Evolutionary conservation across 2,113 vertebrate species (phyloP), one percentile per base, ranked within the genome.

Genomic region (Pristiophorus japonicus): DNA sequence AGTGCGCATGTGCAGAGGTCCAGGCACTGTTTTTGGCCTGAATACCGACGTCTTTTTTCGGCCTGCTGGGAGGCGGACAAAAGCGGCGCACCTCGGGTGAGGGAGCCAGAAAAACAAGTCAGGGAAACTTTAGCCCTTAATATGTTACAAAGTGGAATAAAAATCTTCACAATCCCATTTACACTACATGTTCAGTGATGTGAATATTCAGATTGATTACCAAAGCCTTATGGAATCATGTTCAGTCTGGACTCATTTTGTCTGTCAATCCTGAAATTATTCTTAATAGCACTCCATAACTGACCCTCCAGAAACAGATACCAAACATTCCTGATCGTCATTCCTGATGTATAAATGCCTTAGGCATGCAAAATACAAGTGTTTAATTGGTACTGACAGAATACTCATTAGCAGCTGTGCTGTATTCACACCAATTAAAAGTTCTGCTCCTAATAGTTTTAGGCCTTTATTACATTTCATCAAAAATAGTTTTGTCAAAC

Each of bases 371-470:
- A 63, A 92, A 63, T n/a, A 4, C 51, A 30, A 59, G 88, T n/a
- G 10, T 88, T 55, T 55, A 55, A 55, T 88, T 87, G 84, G 85
- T 47, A 88, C 47, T 88, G 47, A 88, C 85, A 88, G 10, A 51
- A 55, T 88, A 51, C 22, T 55, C 14, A 88, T 55, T 24, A 88
- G 47, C 85, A 88, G 47, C 78, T 55, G 47, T 88, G 85, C 85
- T 42, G 38, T 47, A 88, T 88, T 47, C 27, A 92, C 59, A 38
- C 59, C 22, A 92, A 63, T 92, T 92, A 92, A 63, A 92, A 92
- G 85, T 63, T n/a, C n/a, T n/a, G n/a, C n/a, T n/a, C n/a, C n/a
- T n/a, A n/a, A n/a, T n/a, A n/a, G n/a, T n/a, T 92, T 27, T 92
- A 30, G 38, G 63, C 55, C 88, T 59, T 65, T 65, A 93, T 38